Evolutionary conservation across 2,888 invertebrate genomes (phyloP).

Genomic region (Trachelus tabidus): DNA sequence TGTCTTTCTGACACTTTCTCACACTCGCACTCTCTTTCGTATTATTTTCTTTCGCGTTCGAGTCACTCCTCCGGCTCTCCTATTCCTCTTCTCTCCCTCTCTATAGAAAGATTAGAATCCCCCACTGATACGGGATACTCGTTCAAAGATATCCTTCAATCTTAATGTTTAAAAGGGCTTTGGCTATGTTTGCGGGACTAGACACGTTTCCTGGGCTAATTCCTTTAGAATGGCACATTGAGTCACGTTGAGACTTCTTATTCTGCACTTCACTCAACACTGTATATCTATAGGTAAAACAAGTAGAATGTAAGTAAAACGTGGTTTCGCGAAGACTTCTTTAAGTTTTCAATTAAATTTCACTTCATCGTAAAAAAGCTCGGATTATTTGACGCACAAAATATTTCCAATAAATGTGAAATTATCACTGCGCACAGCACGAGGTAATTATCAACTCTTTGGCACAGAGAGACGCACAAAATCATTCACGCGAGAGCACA

Average conservation of each 20-base stretch:
- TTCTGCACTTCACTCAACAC: background rate
- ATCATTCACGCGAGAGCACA: background rate
- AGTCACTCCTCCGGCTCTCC: background rate
- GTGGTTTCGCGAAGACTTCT: background rate
- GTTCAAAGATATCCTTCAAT: background rate
- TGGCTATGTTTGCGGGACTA: background rate
- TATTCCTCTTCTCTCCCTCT: background rate
- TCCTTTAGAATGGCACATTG: background rate
- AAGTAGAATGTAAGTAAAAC: background rate
- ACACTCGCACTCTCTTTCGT: slow-evolving; percentile 4
- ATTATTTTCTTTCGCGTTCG: background rate
- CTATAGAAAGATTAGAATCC: background rate
- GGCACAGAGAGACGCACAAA: background rate
- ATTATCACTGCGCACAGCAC: background rate
- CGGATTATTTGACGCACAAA: background rate
- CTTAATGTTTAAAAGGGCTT: background rate
- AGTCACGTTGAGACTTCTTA: background rate
- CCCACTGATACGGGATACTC: background rate
- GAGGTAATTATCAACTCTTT: background rate
- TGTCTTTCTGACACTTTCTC: background rate
- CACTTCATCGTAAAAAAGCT: background rate
- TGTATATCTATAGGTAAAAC: background rate
- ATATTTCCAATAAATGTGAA: background rate
- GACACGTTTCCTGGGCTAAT: background rate
- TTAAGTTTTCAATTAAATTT: background rate